Evolutionary conservation across 2,797 vertebrate species (phyloP).

Genomic region (Xenentodon cancila): DNA sequence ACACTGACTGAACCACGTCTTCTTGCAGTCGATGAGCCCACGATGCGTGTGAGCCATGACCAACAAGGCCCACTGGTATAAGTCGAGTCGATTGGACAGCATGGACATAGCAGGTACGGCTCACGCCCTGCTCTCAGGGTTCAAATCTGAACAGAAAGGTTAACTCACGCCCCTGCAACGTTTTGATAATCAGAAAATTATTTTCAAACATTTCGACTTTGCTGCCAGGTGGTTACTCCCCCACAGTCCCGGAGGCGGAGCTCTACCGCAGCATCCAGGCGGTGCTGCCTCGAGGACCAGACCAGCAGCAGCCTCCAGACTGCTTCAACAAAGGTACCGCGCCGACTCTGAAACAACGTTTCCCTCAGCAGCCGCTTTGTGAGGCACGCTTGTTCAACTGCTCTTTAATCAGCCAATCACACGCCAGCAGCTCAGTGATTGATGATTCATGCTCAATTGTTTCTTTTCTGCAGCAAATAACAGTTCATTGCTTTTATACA

Average conservation of each 20-base stretch:
- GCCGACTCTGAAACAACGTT: too few relatives aligned
- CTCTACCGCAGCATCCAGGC: constrained; percentile 89
- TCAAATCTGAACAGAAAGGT: not conserved
- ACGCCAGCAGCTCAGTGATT: too few relatives aligned
- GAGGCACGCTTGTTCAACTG: too few relatives aligned
- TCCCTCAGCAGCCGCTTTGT: too few relatives aligned
- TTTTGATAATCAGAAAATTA: too few relatives aligned
- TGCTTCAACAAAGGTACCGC: constrained; percentile 84
- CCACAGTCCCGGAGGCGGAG: constrained; percentile 83
- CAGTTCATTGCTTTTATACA: too few relatives aligned
- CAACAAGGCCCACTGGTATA: constrained; percentile 59
- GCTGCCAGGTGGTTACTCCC: constrained; percentile 47
- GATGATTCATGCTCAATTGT: too few relatives aligned
- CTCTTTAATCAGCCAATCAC: too few relatives aligned
- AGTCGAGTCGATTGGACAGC: constrained; percentile 27
- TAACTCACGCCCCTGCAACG: too few relatives aligned
- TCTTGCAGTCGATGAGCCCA: constrained; percentile 44
- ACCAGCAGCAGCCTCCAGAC: constrained; percentile 69
- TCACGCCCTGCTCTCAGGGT: not conserved
- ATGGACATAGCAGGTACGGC: constrained; percentile 70
- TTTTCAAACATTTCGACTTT: not conserved
- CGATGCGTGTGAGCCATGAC: constrained; percentile 61
- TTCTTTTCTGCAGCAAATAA: too few relatives aligned
- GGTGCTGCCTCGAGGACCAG: constrained; percentile 83
- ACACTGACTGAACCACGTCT: too few relatives aligned